Evolutionary conservation across 2,797 vertebrate genomes (phyloP).

Genomic region (Neosilurus hyrtlii): DNA sequence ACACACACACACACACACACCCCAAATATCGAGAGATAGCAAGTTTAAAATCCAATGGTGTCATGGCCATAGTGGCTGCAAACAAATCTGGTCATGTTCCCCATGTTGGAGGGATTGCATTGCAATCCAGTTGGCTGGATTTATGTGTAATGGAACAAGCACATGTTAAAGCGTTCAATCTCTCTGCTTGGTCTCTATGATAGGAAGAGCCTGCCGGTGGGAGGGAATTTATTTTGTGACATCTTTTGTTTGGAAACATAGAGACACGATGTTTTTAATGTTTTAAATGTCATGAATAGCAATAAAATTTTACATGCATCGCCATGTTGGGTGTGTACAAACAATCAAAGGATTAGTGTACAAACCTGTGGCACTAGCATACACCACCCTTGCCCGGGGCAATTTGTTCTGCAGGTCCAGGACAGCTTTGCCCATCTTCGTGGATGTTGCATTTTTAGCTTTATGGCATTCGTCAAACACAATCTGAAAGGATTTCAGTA

Average conservation of each 20-base stretch:
- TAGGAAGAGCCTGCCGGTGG: background rate
- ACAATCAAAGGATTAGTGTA: background rate
- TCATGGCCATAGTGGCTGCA: background rate
- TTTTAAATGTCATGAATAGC: background rate
- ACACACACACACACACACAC: too few species aligned
- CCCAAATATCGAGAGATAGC: background rate
- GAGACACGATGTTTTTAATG: background rate
- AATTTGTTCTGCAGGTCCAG: conserved; percentile 95
- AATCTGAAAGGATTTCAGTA: conserved; percentile 72
- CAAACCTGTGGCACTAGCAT: conserved; percentile 91
- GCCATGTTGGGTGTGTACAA: background rate
- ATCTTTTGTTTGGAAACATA: background rate
- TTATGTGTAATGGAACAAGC: too few species aligned
- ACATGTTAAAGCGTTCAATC: too few species aligned
- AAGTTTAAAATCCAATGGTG: background rate
- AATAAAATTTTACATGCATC: background rate
- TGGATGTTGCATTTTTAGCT: conserved; percentile 97
- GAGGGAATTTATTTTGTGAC: background rate
- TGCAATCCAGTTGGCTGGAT: background rate
- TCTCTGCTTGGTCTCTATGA: background rate
- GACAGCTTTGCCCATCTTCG: conserved; percentile 98
- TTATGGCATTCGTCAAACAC: conserved; percentile 99
- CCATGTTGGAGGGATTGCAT: background rate
- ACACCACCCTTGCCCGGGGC: conserved; percentile 91
- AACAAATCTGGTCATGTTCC: background rate